These are phyloP conservation scores for Drosophila lowei DNA, from an alignment of 1,140 invertebrate species.

Conservation along the genomic window DNA sequence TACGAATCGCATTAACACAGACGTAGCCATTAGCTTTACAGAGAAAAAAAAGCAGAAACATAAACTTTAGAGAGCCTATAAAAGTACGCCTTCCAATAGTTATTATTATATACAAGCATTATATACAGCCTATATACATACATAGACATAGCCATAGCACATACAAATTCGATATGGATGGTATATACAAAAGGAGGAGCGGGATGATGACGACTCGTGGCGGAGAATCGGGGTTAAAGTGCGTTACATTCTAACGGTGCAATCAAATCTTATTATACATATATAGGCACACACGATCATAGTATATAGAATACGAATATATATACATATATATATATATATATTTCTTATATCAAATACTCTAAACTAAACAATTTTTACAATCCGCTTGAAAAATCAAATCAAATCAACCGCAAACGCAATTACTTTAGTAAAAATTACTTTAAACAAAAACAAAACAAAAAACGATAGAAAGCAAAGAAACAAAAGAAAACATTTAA, in stretches of 20 bases:
- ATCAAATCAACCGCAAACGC: conserved; percentile 60
- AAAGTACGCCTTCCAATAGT: conserved; percentile 76
- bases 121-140: conserved; percentile 33
- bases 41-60: conserved; percentile 22
- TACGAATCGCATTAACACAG: conserved; percentile 34
- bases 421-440: conserved; percentile 75
- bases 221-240: conserved; percentile 41
- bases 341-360: conserved; percentile 60
- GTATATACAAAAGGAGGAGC: conserved; percentile 30
- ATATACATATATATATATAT: conserved; percentile 39
- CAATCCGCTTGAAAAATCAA: conserved; percentile 43
- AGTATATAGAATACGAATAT: conserved; percentile 33
- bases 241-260: conserved; percentile 70
- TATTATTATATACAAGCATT: conserved; percentile 64
- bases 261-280: conserved; percentile 62
- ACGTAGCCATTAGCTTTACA: conserved; percentile 71
- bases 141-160: conserved; percentile 48
- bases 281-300: conserved; percentile 33
- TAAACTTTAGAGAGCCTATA: conserved; percentile 65
- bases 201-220: conserved; percentile 12
- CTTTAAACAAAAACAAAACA: conserved; percentile 43
- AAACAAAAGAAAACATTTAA: conserved; percentile 12
- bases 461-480: conserved; percentile 5
- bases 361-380: conserved; percentile 32
- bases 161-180: conserved; percentile 20